Base-by-base conservation (phyloP, 1,140 invertebrate genomes). In the Anastatus disparis region DNA sequence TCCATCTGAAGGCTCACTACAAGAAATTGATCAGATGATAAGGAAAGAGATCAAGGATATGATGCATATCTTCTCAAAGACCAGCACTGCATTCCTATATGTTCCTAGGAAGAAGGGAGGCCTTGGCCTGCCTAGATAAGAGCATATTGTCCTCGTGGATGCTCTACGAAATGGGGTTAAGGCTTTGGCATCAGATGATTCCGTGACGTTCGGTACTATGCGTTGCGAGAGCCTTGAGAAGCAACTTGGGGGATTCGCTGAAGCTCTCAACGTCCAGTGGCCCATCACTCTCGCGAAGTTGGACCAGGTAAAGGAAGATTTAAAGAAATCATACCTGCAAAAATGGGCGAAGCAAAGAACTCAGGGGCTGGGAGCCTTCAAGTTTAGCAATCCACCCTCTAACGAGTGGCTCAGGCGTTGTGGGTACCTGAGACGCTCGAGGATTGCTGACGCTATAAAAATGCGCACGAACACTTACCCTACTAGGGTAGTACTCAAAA, bases 401-500 rank as follows among this genome's bases (percentile, higher is more conserved):
- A 55, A 55, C 27, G 27, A 24, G 2, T 31, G 52, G 52, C 27
- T 29, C 4, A n/a, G 13, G 3, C 10, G 15, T 2, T 7, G 7
- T 29, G 26, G 24, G 7, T n/a, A n/a, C 13, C 42, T 44, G 3
- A 31, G 15, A 31, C 26, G 29, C 15, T 29, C 26, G 6, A 4
- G 52, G 29, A 55, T 55, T 2, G 27, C 22, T 6, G 52, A 55
- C 29, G 52, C 52, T 2, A 55, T 55, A n/a, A 29, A 29, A 17
- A 9, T 55, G 24, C 24, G 52, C 12, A 55, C 52, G 12, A 55
- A 55, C 26, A 55, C 52, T 9, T 55, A 55, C 27, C 52, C 52
- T 12, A 55, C 52, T 4, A 27, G 26, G 17, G 10, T 17, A 3
- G 2, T 15, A 7, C 12, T 29, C 6, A 15, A 20, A 2, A 29